Percentiles rank a stretch among this genome's conserved stretches.
These are phyloP conservation scores for Macrotus californicus DNA, from an alignment of 2,113 vertebrate species.

Conservation along the genomic window DNA sequence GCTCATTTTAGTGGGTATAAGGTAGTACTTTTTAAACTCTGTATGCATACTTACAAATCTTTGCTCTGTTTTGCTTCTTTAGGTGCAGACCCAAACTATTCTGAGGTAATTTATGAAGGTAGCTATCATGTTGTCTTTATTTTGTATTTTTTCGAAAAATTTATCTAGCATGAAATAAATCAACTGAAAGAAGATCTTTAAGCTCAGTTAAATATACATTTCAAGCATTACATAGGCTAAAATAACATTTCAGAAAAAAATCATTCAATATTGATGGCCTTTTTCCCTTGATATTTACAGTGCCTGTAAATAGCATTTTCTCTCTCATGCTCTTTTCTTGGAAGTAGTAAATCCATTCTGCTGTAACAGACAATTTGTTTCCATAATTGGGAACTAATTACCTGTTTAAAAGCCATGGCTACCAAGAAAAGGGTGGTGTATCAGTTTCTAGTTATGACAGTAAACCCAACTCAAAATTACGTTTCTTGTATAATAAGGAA, in stretches of 20 bases:
- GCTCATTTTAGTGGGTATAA: slow-evolving; percentile 22
- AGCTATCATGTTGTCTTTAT: slow-evolving; percentile 76
- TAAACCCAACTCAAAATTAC: slow-evolving; percentile 30
- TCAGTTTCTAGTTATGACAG: slow-evolving; percentile 36
- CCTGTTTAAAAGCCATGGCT: slow-evolving; percentile 60
- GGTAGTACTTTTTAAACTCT: neutral
- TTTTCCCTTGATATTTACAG: slow-evolving; percentile 50
- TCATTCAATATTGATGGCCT: slow-evolving; percentile 60
- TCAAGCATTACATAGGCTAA: slow-evolving; percentile 46
- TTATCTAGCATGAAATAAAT: slow-evolving; percentile 59
- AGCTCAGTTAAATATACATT: slow-evolving; percentile 62
- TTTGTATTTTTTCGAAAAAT: slow-evolving; percentile 65
- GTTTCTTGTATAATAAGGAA: neutral
- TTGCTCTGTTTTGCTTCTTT: slow-evolving; percentile 72
- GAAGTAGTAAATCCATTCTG: slow-evolving; percentile 65
- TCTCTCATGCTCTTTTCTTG: slow-evolving; percentile 57
- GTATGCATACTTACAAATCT: slow-evolving; percentile 49
- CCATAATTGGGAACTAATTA: slow-evolving; percentile 67
- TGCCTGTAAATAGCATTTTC: slow-evolving; percentile 53
- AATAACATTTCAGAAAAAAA: slow-evolving; percentile 42
- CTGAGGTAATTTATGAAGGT: slow-evolving; percentile 83
- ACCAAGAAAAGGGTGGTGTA: slow-evolving; percentile 37
- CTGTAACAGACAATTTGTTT: slow-evolving; percentile 50
- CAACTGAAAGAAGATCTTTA: slow-evolving; percentile 64
- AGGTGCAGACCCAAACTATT: slow-evolving; percentile 81